These are phyloP conservation scores for Leptinotarsa peninsularis DNA, from an alignment of 2,888 invertebrate genomes.

Conservation along the genomic window DNA sequence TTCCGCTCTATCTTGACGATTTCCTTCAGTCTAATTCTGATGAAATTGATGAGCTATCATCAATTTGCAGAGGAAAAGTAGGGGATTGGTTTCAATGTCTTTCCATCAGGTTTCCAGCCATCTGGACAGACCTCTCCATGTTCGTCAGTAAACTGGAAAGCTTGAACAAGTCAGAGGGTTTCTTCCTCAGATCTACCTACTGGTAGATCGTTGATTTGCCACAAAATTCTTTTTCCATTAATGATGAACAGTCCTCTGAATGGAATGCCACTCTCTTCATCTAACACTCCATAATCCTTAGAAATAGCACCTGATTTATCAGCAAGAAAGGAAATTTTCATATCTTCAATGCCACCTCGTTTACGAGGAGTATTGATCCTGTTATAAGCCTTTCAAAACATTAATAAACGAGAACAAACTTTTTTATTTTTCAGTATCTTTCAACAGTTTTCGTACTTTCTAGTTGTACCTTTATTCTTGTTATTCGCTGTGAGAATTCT, in stretches of 20 bases:
- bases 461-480: too few species aligned
- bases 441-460: too few species aligned
- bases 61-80: constrained; percentile 67
- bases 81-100: constrained; percentile 92
- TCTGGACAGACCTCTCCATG: constrained; percentile 96
- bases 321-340: constrained; percentile 91
- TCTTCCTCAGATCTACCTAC: constrained; percentile 94
- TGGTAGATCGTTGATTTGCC: constrained; percentile 97
- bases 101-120: constrained; percentile 92
- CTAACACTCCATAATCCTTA: constrained; percentile 88
- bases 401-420: too few species aligned
- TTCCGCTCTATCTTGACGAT: background rate
- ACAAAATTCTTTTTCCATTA: constrained; percentile 80
- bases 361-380: constrained; percentile 95
- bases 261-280: constrained; percentile 92
- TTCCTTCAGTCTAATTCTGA: background rate
- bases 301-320: constrained; percentile 92
- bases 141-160: constrained; percentile 96
- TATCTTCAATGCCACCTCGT: constrained; percentile 92
- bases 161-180: constrained; percentile 93
- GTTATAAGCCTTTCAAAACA: too few species aligned
- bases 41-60: background rate
- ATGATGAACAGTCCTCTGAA: constrained; percentile 97
- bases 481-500: too few species aligned
- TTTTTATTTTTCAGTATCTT: too few species aligned